Base-by-base conservation (phyloP, 92 coral and sea anemone species). In the Phenganax subtilis region DNA sequence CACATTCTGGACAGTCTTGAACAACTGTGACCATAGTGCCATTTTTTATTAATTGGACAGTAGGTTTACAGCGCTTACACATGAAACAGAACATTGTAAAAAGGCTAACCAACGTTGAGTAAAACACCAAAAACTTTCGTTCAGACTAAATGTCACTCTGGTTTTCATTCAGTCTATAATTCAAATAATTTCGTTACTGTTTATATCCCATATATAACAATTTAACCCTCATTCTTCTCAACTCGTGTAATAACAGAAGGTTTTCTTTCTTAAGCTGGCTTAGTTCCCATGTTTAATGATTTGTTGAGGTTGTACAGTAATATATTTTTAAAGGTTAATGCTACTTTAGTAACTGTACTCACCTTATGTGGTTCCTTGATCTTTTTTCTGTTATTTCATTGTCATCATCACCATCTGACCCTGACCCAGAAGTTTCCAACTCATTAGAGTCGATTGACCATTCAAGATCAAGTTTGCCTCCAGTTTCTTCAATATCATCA, bases 11-110 rank as follows among this genome's bases (percentile, higher is more conserved):
- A 61, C 85, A 82, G 37, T 52, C 4, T 52, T 82, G 85, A 16
- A 51, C 73, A 9, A 82, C 67, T 16, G 85, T 54, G 8, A 82
- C 85, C 85, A 82, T 82, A 9, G 85, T 82, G 7, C 85, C 85
- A 71, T 44, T 82, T 52, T 51, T 82, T 28, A 52, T 62, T 37
- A 52, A 54, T 37, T 64, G 12, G 65, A 80, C 84, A 15, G 27
- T 71, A 47, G 75, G 55, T n/a, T 20, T 30, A 57, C 76, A 27
- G 29, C 16, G 14, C 37, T 37, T 44, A 37, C 75, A 66, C 31
- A 44, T 66, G 44, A 80, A 80, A 71, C 84, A 80, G 55, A 80
- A 80, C 84, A 80, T 80, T 29, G 84, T 31, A 80, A 80, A 80
- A 25, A 77, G 82, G 20, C 71, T 63, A 37, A 77, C 44, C n/a